A percentile compares a stretch with the other conserved stretches of the same genome.
phyloP scores from a whole-genome alignment of 1,140 invertebrate species.

The Callitettix versicolor region DNA sequence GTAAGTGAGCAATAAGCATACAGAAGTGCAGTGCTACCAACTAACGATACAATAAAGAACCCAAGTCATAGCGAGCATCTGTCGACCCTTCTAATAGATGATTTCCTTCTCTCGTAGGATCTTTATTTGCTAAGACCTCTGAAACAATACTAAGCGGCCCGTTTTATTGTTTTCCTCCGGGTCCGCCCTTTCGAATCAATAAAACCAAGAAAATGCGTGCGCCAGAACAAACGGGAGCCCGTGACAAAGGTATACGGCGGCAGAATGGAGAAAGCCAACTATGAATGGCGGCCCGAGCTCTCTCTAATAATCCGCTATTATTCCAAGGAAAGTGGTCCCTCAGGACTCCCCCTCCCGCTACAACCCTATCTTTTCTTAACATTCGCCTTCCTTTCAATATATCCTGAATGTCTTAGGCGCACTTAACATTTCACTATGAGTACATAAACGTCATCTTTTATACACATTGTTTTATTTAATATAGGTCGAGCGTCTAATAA shows the following conservation, averaged over 20 bases:
- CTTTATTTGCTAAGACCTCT: neutral
- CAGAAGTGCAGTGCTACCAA: conserved; percentile 17
- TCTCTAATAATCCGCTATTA: conserved; percentile 3
- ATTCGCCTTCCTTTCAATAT: too few relatives aligned
- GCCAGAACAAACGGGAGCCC: neutral
- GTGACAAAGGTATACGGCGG: neutral
- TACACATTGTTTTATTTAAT: too few relatives aligned
- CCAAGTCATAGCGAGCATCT: conserved; percentile 14
- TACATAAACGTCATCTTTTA: neutral
- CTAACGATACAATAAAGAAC: conserved; percentile 26
- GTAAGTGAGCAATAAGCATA: too few relatives aligned
- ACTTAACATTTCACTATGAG: neutral
- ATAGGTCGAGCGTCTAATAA: neutral
- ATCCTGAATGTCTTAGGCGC: neutral
- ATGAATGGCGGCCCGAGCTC: too few relatives aligned
- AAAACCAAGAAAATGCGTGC: conserved; percentile 2
- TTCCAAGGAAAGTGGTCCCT: neutral
- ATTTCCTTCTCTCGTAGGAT: neutral
- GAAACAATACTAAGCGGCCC: neutral
- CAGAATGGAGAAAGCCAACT: neutral
- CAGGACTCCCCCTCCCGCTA: neutral
- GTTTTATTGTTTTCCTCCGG: neutral
- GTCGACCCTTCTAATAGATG: neutral
- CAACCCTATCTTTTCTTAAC: too few relatives aligned
- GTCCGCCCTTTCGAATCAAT: neutral